Conservation (phyloP, 2,888 invertebrate species). For the Spilosoma lubricipeda region DNA sequence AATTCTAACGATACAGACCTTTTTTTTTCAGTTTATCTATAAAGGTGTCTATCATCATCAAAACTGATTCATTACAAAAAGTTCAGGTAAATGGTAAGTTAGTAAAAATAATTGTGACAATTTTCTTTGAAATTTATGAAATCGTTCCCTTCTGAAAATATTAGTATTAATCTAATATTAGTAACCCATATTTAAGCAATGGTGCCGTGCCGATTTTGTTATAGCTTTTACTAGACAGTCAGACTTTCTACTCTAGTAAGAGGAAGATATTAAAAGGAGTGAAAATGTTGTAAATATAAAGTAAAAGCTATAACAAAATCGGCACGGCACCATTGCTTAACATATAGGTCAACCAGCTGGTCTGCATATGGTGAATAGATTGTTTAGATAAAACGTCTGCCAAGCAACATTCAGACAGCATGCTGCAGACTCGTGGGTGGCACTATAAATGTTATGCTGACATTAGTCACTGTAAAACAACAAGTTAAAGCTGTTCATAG, state of each 20-base stretch:
- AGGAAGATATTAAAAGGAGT: background rate
- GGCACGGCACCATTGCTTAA: constrained; percentile 43
- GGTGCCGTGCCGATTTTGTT: constrained; percentile 28
- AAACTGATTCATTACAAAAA: too few relatives aligned
- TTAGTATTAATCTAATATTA: too few relatives aligned
- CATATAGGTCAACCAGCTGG: constrained; percentile 69
- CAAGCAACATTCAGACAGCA: constrained; percentile 33
- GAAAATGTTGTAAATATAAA: background rate
- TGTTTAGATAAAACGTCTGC: constrained; percentile 52
- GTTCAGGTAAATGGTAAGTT: too few relatives aligned
- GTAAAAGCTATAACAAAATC: constrained; percentile 28
- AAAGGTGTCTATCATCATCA: too few relatives aligned
- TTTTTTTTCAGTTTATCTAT: too few relatives aligned
- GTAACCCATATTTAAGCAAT: constrained; percentile 63
- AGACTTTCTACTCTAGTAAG: background rate
- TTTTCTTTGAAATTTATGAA: too few relatives aligned
- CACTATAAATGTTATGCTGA: constrained; percentile 17
- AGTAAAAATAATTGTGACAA: background rate
- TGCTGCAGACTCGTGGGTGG: constrained; percentile 31
- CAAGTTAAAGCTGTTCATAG: constrained; percentile 17
- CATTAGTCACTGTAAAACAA: constrained; percentile 12
- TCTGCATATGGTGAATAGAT: constrained; percentile 62
- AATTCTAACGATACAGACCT: background rate
- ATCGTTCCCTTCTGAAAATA: background rate
- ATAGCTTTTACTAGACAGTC: background rate